These are phyloP conservation scores for Otis tarda DNA, from an alignment of 2,113 vertebrate genomes.

Conservation along the genomic window DNA sequence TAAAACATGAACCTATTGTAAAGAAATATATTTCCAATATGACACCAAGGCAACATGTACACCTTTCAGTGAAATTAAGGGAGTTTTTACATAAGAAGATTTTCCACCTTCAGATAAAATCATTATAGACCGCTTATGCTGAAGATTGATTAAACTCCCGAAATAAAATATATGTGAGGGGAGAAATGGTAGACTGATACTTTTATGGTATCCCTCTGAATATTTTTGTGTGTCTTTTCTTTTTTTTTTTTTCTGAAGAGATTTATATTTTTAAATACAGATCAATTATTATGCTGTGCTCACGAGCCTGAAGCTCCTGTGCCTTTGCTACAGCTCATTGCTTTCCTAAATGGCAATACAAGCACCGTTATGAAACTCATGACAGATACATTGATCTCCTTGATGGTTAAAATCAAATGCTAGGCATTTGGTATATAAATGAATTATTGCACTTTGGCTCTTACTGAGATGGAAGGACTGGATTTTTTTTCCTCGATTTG, in stretches of 20 bases:
- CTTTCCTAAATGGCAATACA: neutral
- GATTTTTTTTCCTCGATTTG: neutral
- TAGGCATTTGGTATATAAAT: neutral
- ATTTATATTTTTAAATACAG: neutral
- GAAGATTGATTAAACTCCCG: neutral
- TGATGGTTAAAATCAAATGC: neutral
- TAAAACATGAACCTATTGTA: neutral
- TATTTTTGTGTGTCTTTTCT: neutral
- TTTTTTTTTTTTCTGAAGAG: neutral
- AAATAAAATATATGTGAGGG: neutral
- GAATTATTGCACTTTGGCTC: neutral
- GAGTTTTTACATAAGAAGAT: neutral
- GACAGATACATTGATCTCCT: neutral
- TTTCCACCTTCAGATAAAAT: neutral
- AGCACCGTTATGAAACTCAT: neutral
- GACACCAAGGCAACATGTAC: neutral
- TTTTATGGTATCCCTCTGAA: neutral
- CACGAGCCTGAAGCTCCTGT: neutral
- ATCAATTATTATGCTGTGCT: neutral
- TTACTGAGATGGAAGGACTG: neutral
- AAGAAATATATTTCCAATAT: neutral
- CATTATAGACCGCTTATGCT: neutral
- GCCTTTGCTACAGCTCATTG: neutral
- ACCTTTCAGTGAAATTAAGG: neutral
- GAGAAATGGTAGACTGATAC: neutral